Evolutionary conservation across 2,797 vertebrate species (phyloP).

Genomic region (Siniperca scherzeri): DNA sequence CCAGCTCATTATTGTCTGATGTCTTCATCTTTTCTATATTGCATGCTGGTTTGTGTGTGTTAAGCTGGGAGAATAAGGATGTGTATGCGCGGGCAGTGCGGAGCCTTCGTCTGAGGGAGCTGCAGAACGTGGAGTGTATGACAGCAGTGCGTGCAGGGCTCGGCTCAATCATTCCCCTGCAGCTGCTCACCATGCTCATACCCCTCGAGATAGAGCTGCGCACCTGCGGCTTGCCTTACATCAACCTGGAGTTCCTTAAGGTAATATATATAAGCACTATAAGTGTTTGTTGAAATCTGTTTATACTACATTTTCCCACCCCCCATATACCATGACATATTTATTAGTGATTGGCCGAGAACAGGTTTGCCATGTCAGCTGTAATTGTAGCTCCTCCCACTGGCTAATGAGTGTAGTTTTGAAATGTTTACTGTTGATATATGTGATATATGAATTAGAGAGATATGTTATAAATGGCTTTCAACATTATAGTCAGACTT

Average conservation of each 20-base stretch:
- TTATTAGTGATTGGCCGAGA: background rate
- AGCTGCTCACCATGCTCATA: constrained; percentile 95
- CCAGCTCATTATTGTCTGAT: background rate
- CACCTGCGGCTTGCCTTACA: constrained; percentile 95
- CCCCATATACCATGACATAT: background rate
- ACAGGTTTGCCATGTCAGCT: background rate
- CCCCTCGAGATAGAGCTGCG: constrained; percentile 96
- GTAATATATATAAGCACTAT: constrained; percentile 69
- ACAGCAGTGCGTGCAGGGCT: constrained; percentile 93
- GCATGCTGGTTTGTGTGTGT: constrained; percentile 19
- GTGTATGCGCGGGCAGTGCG: constrained; percentile 92
- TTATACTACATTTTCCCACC: background rate
- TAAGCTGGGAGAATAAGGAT: constrained; percentile 97
- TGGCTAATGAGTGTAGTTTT: background rate
- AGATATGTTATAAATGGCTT: background rate
- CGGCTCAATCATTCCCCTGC: constrained; percentile 94
- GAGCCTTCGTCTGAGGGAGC: constrained; percentile 91
- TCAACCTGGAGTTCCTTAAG: constrained; percentile 99
- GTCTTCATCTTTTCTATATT: background rate
- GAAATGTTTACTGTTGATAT: background rate
- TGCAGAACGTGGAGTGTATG: constrained; percentile 93
- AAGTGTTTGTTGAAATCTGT: background rate
- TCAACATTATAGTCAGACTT: background rate
- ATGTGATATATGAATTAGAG: background rate
- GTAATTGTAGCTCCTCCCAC: background rate